phyloP scores from a whole-genome alignment of 2,113 vertebrate species.

The Triplophysa tibetana region DNA sequence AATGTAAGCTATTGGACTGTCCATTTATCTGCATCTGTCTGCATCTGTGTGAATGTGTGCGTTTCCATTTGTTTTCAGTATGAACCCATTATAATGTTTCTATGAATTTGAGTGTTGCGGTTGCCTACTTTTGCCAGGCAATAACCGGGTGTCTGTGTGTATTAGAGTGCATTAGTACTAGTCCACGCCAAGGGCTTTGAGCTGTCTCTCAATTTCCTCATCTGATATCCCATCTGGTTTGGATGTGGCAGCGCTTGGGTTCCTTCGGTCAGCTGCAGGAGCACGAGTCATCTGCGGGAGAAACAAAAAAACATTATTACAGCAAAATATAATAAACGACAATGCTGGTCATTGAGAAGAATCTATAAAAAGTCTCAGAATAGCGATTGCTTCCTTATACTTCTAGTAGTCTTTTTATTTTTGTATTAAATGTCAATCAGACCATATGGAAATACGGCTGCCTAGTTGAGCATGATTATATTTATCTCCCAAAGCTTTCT shows the following conservation, averaged over 20 bases:
- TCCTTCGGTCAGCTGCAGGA: conserved; percentile 77
- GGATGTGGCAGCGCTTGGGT: conserved; percentile 79
- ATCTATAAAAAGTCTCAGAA: too few relatives aligned
- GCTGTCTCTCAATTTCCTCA: conserved; percentile 87
- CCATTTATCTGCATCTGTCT: conserved; percentile 23
- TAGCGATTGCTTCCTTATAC: too few relatives aligned
- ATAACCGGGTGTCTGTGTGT: conserved; percentile 18
- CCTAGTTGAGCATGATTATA: background rate
- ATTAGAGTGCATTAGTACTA: conserved; percentile 57
- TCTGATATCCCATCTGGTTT: conserved; percentile 81
- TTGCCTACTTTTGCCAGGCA: conserved; percentile 33
- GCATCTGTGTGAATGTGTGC: conserved; percentile 11
- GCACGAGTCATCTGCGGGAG: conserved; percentile 82
- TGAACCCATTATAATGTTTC: background rate
- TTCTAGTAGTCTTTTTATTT: too few relatives aligned
- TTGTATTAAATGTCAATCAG: background rate
- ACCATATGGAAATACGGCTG: background rate
- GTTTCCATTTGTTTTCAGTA: background rate
- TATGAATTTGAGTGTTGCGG: background rate
- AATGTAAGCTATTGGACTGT: conserved; percentile 33
- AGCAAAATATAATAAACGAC: background rate
- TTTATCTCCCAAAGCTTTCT: background rate
- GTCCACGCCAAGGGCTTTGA: conserved; percentile 86
- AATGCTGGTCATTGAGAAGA: too few relatives aligned
- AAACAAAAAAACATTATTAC: conserved; percentile 26